phyloP scores from a whole-genome alignment of 2,113 vertebrate species.

The Puma concolor region DNA sequence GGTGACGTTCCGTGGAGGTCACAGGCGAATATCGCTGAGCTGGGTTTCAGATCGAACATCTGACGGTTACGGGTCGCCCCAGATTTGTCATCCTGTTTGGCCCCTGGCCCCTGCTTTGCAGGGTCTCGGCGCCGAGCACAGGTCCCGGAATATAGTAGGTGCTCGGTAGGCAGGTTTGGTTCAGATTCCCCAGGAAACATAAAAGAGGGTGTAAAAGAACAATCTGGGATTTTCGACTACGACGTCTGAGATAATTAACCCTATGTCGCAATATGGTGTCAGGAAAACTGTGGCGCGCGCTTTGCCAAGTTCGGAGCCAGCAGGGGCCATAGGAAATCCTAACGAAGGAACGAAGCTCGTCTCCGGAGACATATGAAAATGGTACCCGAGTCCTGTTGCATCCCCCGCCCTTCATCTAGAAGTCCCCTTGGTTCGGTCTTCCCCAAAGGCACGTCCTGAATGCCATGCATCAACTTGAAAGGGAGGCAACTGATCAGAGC shows the following conservation, averaged over 20 bases:
- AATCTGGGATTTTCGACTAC: neutral
- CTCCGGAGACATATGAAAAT: conserved; percentile 38
- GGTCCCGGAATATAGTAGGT: neutral
- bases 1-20: neutral
- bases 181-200: conserved; percentile 27
- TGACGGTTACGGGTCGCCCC: neutral
- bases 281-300: neutral
- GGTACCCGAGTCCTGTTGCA: neutral
- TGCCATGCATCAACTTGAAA: conserved; percentile 51
- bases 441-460: conserved; percentile 51
- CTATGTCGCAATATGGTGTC: neutral
- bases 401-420: conserved; percentile 14
- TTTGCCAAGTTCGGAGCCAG: neutral
- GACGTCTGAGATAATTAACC: neutral
- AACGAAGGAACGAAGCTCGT: conserved; percentile 18
- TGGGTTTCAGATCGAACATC: neutral
- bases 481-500: conserved; percentile 27
- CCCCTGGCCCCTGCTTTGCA: neutral
- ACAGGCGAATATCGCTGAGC: neutral
- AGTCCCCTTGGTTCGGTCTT: conserved; percentile 38
- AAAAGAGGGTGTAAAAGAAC: neutral
- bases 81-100: neutral
- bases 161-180: neutral
- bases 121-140: neutral
- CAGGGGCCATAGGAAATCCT: neutral